These are phyloP conservation scores for Dryobota labecula DNA, from an alignment of 2,888 invertebrate species.

Conservation along the genomic window DNA sequence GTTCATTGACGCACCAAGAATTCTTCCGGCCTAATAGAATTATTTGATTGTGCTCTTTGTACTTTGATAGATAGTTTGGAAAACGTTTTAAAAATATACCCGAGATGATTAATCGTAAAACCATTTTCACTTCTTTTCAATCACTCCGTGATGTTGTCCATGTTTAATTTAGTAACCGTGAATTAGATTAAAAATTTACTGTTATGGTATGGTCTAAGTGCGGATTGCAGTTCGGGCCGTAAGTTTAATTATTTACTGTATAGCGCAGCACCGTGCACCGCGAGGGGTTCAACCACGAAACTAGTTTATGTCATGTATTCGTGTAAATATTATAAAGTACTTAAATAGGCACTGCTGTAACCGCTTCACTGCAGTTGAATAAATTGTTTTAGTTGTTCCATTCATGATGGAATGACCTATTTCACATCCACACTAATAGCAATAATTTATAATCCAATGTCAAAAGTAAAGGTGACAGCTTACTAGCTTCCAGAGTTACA, in stretches of 20 bases:
- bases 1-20: constrained; percentile 18
- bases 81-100: neutral
- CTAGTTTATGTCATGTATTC: constrained; percentile 39
- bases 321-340: constrained; percentile 8
- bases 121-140: neutral
- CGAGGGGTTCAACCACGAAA: constrained; percentile 14
- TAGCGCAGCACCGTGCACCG: neutral
- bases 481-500: no score
- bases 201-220: neutral
- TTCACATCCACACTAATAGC: neutral
- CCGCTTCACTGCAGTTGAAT: neutral
- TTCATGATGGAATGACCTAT: neutral
- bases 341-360: neutral
- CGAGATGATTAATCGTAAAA: neutral
- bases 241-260: constrained; percentile 23
- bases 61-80: neutral
- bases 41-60: neutral
- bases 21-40: constrained; percentile 23
- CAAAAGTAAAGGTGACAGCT: neutral
- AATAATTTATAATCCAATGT: no score
- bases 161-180: neutral
- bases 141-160: neutral
- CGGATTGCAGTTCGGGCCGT: constrained; percentile 18
- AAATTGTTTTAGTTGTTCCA: neutral
- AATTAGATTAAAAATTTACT: neutral